These are phyloP conservation scores for Papilio elwesi DNA, from an alignment of 2,888 invertebrate genomes.

Conservation along the genomic window DNA sequence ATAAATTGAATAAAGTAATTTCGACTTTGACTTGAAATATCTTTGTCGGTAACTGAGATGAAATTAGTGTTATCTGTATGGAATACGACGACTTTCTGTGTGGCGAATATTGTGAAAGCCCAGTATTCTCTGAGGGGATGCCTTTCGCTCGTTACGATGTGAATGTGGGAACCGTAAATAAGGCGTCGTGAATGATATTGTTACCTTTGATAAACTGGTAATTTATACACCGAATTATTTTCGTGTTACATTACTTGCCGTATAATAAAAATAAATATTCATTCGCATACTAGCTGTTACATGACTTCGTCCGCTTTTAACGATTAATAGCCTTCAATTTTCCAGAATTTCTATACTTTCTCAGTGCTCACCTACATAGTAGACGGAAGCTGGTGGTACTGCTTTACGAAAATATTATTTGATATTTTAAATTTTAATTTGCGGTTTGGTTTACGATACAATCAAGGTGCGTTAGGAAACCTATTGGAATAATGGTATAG, in stretches of 20 bases:
- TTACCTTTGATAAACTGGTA: slow-evolving; percentile 18
- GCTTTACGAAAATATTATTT: no score
- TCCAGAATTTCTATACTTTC: no score
- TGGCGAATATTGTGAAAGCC: slow-evolving; percentile 17
- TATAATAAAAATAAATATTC: neutral
- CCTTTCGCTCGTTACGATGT: slow-evolving; percentile 27
- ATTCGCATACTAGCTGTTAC: neutral
- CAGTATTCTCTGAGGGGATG: slow-evolving; percentile 31
- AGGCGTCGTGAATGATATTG: slow-evolving; percentile 13
- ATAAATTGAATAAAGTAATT: slow-evolving; percentile 33
- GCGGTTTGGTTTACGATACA: no score
- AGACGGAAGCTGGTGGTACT: no score
- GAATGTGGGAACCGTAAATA: slow-evolving; percentile 18
- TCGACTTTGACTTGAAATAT: slow-evolving; percentile 26
- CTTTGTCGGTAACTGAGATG: slow-evolving; percentile 23
- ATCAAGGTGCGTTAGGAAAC: no score
- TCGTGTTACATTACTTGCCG: neutral
- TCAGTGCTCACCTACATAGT: no score
- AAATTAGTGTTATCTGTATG: slow-evolving; percentile 31
- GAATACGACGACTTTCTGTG: slow-evolving; percentile 15
- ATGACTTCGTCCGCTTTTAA: no score
- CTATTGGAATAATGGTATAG: no score
- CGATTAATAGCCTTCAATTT: no score
- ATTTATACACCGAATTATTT: neutral
- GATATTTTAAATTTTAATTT: no score